These are phyloP conservation scores for Bombus huntii DNA, from an alignment of 1,140 invertebrate genomes.

Conservation along the genomic window DNA sequence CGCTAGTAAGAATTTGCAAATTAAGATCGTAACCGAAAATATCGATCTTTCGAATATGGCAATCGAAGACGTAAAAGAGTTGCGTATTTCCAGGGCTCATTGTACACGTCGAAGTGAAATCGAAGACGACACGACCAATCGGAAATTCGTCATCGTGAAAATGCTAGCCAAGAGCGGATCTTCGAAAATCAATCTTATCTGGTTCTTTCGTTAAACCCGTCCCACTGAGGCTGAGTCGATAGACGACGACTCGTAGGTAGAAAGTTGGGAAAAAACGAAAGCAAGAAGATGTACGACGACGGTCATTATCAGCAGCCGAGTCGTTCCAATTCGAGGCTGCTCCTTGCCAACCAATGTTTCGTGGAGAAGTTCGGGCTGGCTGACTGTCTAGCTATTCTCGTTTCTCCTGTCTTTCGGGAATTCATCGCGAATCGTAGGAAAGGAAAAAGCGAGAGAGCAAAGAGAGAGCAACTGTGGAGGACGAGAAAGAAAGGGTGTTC, in stretches of 20 bases:
- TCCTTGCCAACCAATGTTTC: slow-evolving; percentile 39
- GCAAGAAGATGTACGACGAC: neutral
- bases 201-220: neutral
- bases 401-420: slow-evolving; percentile 23
- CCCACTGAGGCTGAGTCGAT: neutral
- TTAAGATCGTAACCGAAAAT: too few species aligned
- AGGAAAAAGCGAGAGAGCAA: neutral
- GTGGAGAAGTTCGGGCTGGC: neutral
- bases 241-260: neutral
- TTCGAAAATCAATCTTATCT: neutral
- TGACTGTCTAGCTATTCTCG: neutral
- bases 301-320: slow-evolving; percentile 33
- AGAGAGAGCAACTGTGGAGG: neutral
- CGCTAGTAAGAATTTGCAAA: too few species aligned
- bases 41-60: too few species aligned
- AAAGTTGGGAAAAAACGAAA: neutral
- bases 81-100: too few species aligned
- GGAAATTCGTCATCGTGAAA: too few species aligned
- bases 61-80: too few species aligned
- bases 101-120: too few species aligned
- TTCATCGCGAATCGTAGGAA: neutral
- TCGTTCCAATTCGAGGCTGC: slow-evolving; percentile 12
- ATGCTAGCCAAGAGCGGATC: too few species aligned
- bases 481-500: neutral
- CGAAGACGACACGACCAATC: too few species aligned